Base-by-base conservation (phyloP, 1,140 invertebrate species). In the Uloborus diversus region DNA sequence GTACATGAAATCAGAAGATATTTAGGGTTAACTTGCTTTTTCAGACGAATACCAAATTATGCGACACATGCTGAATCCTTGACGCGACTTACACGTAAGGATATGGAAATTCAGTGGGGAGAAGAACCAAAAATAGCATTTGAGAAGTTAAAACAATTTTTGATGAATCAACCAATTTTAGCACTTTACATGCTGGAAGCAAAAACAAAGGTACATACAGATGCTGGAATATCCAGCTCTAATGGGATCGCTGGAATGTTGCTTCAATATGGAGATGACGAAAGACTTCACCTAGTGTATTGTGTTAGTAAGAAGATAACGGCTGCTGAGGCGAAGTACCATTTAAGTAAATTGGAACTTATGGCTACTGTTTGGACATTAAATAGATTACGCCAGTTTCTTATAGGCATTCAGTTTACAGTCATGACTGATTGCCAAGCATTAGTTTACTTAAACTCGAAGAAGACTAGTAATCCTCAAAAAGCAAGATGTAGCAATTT, bases 11-110 rank as follows among this genome's bases (percentile, higher is more conserved):
- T 84, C 9, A 2, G 49, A 62, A 28, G 47, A 30, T 83, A 83
- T 37, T 32, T 84, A 14, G 82, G 82, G 1, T 20, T 75, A 28
- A 53, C 62, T 5, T 42, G 30, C 28, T 84, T 73, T 28, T 83
- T 83, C 70, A 47, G 81, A 53, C 66, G 47, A 59, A 80, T 83
- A 83, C 20, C n/a, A 23, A 64, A 86, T 68, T 85, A 86, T 32
- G 83, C 86, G 2, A 59, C 75, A 25, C 73, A 86, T 28, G 82
- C 86, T 30, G 73, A 79, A 25, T 86, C 86, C 2, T 78, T 88
- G 59, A 80, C 83, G 37, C 33, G 82, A 7, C 68, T 87, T 37
- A 66, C 84, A 32, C 83, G 81, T 30, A 81, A 84, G 33, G 35
- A 59, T 51, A 17, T n/a, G 30, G 37, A 28, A 30, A 82, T 68